Conservation (phyloP, 2,888 invertebrate genomes). For the Drosophila hamatofila region DNA sequence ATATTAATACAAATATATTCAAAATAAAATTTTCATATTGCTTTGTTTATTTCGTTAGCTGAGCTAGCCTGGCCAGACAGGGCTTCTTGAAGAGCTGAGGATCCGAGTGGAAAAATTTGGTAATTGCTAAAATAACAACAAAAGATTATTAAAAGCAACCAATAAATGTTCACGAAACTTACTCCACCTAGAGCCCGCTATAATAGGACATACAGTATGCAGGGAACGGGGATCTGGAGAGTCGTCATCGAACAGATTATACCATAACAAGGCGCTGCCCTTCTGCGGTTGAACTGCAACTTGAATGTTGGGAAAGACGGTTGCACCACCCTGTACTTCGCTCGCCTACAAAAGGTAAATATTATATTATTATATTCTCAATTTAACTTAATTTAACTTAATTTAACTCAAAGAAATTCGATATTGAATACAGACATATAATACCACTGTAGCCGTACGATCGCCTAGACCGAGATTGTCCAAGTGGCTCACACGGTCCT, state of each 20-base stretch:
- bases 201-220: constrained; percentile 57
- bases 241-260: constrained; percentile 52
- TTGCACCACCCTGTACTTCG: constrained; percentile 55
- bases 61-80: constrained; percentile 12
- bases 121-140: constrained; percentile 41
- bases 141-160: neutral
- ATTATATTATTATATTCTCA: no score
- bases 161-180: neutral
- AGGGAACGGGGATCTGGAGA: constrained; percentile 38
- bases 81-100: constrained; percentile 50
- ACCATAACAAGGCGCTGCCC: constrained; percentile 59
- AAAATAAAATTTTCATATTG: no score
- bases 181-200: constrained; percentile 66
- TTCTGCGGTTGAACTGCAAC: constrained; percentile 48
- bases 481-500: neutral
- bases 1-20: no score
- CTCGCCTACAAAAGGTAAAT: constrained; percentile 32
- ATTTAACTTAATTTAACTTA: fast-evolving
- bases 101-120: constrained; percentile 43
- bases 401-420: neutral
- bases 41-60: neutral
- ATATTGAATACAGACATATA: constrained; percentile 48
- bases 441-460: constrained; percentile 50
- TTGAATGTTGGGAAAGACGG: constrained; percentile 46
- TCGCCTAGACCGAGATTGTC: constrained; percentile 34